phyloP scores from a whole-genome alignment of 2,888 invertebrate species.

The Steinernema hermaphroditum region DNA sequence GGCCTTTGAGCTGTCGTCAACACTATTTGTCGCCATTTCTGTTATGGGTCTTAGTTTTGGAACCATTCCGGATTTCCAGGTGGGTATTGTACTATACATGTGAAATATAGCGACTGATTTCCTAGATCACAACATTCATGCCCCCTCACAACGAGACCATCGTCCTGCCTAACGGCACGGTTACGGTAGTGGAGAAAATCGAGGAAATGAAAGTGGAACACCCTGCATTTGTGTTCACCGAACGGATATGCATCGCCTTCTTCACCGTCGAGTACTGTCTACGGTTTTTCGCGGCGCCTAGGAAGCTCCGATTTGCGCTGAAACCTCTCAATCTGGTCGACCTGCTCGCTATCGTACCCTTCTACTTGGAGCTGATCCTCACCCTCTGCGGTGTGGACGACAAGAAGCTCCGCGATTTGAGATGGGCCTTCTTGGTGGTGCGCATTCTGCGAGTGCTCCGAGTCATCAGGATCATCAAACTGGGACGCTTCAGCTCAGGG shows the following conservation, averaged over 20 bases:
- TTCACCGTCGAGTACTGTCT: constrained; percentile 64
- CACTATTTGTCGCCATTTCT: constrained; percentile 64
- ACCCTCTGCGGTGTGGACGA: constrained; percentile 65
- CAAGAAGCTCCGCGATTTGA: constrained; percentile 60
- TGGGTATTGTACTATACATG: too few species aligned
- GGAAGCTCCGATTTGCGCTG: constrained; percentile 62
- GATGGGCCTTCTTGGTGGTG: constrained; percentile 66
- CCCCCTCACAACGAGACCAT: constrained; percentile 62
- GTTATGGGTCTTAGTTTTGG: constrained; percentile 65
- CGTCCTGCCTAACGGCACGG: constrained; percentile 60
- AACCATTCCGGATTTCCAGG: constrained; percentile 66
- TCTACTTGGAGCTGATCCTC: constrained; percentile 63
- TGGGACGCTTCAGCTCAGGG: constrained; percentile 60
- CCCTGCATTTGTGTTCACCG: constrained; percentile 66
- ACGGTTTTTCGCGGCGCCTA: constrained; percentile 59
- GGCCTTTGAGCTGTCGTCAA: constrained; percentile 64
- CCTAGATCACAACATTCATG: constrained; percentile 58
- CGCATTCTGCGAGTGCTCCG: constrained; percentile 62
- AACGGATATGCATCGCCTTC: constrained; percentile 65
- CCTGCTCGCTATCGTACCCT: constrained; percentile 63
- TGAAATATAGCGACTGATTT: too few species aligned
- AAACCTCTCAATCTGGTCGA: constrained; percentile 63
- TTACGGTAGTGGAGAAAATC: constrained; percentile 55
- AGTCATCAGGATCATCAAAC: constrained; percentile 61
- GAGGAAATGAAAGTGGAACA: constrained; percentile 64